Conservation (phyloP, 2,797 vertebrate species). For the Ficedula albicollis region DNA sequence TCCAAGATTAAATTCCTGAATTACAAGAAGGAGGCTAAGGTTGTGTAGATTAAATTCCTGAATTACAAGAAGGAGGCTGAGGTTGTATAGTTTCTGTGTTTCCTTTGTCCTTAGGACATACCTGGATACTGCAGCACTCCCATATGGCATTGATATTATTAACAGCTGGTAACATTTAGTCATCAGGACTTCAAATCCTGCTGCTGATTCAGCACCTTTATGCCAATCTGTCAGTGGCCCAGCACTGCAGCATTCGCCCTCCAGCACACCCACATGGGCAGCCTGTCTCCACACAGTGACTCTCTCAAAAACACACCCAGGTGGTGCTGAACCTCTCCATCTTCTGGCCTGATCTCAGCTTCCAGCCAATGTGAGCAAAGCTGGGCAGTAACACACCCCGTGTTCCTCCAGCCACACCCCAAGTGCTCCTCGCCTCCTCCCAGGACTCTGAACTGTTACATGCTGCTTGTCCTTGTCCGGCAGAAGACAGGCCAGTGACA, state of each 20-base stretch:
- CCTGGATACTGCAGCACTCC: neutral
- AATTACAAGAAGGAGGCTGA: neutral
- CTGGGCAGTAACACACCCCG: neutral
- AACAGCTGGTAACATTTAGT: neutral
- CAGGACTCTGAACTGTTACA: neutral
- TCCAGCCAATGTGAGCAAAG: neutral
- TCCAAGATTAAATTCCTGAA: neutral
- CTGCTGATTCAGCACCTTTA: neutral
- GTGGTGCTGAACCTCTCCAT: neutral
- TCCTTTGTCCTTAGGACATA: neutral
- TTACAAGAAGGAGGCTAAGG: neutral
- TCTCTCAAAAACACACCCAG: neutral
- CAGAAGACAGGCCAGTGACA: neutral
- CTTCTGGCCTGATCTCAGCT: neutral
- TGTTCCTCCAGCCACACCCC: neutral
- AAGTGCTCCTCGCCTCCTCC: neutral
- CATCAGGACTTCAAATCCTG: neutral
- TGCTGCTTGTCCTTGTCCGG: neutral
- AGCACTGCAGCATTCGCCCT: neutral
- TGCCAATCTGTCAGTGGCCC: neutral
- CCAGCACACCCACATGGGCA: neutral
- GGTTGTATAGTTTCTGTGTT: neutral
- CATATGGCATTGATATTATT: neutral
- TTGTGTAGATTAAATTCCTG: neutral
- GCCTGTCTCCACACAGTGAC: neutral